phyloP scores from a whole-genome alignment of 37 sponge, comb jelly and placozoan genomes.

The Geodia barretti region DNA sequence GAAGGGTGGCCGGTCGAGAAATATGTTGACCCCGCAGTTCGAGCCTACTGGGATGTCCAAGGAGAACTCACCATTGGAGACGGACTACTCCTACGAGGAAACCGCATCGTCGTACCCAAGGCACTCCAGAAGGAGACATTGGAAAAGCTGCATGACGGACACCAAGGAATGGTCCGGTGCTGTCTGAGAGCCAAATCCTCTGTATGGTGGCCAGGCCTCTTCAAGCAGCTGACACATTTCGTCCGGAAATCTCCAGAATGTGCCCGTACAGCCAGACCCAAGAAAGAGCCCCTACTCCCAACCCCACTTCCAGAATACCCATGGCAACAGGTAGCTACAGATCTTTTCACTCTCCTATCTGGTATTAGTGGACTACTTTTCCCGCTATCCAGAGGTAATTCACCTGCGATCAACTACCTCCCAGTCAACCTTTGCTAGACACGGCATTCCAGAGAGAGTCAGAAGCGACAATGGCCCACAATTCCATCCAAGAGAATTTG shows the following conservation, averaged over 20 bases:
- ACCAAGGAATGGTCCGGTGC: constrained; percentile 31
- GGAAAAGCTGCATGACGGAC: constrained; percentile 40
- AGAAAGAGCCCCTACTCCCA: constrained; percentile 27
- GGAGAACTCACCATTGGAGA: constrained; percentile 8
- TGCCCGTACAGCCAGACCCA: neutral
- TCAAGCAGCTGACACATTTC: constrained; percentile 6
- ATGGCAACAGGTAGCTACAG: constrained; percentile 58
- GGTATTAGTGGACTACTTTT: constrained; percentile 45
- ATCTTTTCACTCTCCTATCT: constrained; percentile 51
- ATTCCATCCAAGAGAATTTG: constrained; percentile 41
- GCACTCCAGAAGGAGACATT: constrained; percentile 13
- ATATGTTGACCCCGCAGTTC: neutral
- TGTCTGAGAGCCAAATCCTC: neutral
- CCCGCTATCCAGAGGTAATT: constrained; percentile 27
- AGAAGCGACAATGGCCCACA: constrained; percentile 65
- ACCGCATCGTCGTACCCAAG: constrained; percentile 37
- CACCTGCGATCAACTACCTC: constrained; percentile 51
- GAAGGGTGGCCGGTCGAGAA: constrained; percentile 28
- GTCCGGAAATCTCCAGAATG: constrained; percentile 31
- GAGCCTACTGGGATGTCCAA: constrained; percentile 29
- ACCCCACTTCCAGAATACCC: constrained; percentile 41
- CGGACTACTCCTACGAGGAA: constrained; percentile 4
- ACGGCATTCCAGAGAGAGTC: constrained; percentile 52
- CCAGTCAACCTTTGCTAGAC: constrained; percentile 25
- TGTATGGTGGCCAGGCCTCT: constrained; percentile 52